Base-by-base conservation (phyloP, 2,888 invertebrate genomes). In the Calameuta idolon region DNA sequence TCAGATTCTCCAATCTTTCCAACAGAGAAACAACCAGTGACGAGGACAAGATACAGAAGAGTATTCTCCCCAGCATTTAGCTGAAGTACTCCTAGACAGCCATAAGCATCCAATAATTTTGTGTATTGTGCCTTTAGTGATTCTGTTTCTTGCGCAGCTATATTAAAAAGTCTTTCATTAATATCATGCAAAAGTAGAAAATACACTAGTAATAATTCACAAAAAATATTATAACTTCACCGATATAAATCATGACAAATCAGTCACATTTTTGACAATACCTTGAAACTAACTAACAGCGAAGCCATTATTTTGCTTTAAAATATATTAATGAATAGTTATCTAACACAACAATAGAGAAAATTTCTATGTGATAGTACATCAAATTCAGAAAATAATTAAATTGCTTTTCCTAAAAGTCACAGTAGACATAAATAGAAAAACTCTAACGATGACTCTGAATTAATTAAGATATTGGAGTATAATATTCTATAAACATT, bases 1-100 rank as follows among this genome's bases (percentile, higher is more conserved):
- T 99, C 99, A 0, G 97, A 95, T 87, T 98, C 98, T 74, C 96
- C 96, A 73, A 99, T 95, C 93, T 99, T 99, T 12, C 99, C 99
- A 82, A 99, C 96, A 12, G 99, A 99, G 85, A 98, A 95, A 92
- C 98, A 99, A 68, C 98, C 98, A 23, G 97, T 98, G 76, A 99
- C 96, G 88, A 99, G 94, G 12, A 99, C 97, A 78, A 99, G 94
- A 89, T 98, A 98, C 75, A 97, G 93, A 77, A 97, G 94, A 69
- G 96, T 96, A 88, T 94, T 95, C 90, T 97, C 97, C 75, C 97
- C 97, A 80, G 96, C 95, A 92, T 96, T 96, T 74, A 97, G 92
- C 88, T 98, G 97, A 0, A 99, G 93, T 3, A 98, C 98, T 73
- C 99, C 99, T 77, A 99, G 93, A 89, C 98, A 98, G 35, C 98